phyloP scores from a whole-genome alignment of 2,113 vertebrate species.

The Dasypus novemcinctus region DNA sequence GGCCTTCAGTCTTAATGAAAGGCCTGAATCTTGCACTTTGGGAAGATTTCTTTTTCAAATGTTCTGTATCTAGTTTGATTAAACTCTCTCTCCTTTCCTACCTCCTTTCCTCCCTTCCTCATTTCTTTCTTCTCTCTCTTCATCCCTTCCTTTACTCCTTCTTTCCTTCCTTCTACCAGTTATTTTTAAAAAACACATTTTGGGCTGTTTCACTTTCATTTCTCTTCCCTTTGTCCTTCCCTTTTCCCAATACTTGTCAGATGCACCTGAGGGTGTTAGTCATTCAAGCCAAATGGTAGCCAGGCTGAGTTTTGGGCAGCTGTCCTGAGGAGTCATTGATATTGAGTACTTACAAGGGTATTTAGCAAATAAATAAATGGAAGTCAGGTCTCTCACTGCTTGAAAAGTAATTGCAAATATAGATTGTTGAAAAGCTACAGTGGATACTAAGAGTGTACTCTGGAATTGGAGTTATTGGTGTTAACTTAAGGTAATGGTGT shows the following conservation, averaged over 20 bases:
- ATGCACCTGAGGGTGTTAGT: not conserved
- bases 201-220: not conserved
- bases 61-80: conserved; percentile 5
- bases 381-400: not conserved
- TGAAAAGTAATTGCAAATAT: not conserved
- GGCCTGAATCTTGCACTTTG: not conserved
- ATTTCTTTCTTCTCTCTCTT: not conserved
- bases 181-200: not conserved
- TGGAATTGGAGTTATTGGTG: not conserved
- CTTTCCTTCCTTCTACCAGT: not conserved
- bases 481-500: not conserved
- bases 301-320: not conserved
- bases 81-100: not conserved
- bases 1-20: not conserved
- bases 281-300: not conserved
- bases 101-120: not conserved
- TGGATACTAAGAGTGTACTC: not conserved
- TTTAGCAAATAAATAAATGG: not conserved
- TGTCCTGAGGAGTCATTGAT: too few species aligned
- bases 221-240: not conserved
- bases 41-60: not conserved
- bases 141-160: not conserved
- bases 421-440: not conserved
- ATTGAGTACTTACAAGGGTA: not conserved
- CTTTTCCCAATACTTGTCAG: not conserved